These are phyloP conservation scores for Tuta absoluta DNA, from an alignment of 2,888 invertebrate species.

Conservation along the genomic window DNA sequence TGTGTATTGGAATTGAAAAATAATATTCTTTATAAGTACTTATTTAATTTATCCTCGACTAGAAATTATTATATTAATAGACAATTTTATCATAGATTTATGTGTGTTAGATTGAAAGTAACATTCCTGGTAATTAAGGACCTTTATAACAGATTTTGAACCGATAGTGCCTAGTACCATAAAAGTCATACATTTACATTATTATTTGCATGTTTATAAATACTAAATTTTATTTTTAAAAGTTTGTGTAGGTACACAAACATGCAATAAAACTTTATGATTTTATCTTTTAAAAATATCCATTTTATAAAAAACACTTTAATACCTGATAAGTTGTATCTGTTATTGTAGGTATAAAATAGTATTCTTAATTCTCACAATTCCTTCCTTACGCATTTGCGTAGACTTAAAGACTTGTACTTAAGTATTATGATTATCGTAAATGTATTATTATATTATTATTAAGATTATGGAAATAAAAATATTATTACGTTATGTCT, in stretches of 20 bases:
- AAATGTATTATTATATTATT: slow-evolving; percentile 41
- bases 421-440: slow-evolving; percentile 25
- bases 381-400: slow-evolving; percentile 16
- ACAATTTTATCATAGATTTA: slow-evolving; percentile 1
- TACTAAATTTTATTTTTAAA: background rate
- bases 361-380: slow-evolving; percentile 8
- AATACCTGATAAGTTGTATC: background rate
- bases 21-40: background rate
- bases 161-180: slow-evolving; percentile 21
- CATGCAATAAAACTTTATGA: background rate
- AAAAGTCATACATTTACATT: background rate
- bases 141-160: background rate
- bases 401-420: slow-evolving; percentile 24
- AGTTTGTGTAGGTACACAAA: background rate
- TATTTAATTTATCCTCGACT: background rate
- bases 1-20: background rate
- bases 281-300: background rate
- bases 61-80: background rate
- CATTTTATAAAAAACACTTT: background rate
- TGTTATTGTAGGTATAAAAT: background rate
- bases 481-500: slow-evolving; percentile 28
- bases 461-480: slow-evolving; percentile 26
- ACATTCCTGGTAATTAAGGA: slow-evolving; percentile 9
- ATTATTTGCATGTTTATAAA: background rate
- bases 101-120: background rate